A percentile compares a stretch with the other conserved stretches of the same genome.
Evolutionary conservation across 2,888 invertebrate genomes (phyloP).

Genomic region (Sarcophaga subvicina): DNA sequence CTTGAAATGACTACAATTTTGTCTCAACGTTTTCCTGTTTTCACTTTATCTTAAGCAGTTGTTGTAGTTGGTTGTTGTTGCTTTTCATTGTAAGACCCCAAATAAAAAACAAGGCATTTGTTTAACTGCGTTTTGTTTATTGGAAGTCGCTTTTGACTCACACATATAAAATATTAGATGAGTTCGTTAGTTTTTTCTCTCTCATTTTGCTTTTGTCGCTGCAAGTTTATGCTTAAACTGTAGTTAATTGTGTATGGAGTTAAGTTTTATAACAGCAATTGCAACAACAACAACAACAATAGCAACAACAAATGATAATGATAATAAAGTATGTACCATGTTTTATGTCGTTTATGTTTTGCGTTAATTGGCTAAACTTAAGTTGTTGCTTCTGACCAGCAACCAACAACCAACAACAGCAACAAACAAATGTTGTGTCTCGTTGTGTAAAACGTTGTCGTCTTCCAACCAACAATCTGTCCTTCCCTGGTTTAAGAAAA

Average conservation of each 20-base stretch:
- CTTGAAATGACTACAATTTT: background rate
- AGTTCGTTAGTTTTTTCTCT: background rate
- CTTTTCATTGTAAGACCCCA: background rate
- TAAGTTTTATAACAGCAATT: background rate
- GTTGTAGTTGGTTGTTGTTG: no score
- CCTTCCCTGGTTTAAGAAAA: no score
- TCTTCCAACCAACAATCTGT: background rate
- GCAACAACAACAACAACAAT: no score
- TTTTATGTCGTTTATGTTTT: slow-evolving; percentile 68
- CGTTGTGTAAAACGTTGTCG: no score
- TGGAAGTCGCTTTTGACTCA: no score
- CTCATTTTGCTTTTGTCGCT: slow-evolving; percentile 37
- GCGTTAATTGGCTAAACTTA: slow-evolving; percentile 69
- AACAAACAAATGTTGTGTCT: no score
- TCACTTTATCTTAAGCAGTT: slow-evolving; percentile 42
- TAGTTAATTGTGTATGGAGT: slow-evolving; percentile 65
- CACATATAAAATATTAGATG: slow-evolving; percentile 8
- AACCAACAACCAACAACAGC: no score
- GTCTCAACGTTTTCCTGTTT: slow-evolving; percentile 62
- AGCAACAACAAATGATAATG: background rate
- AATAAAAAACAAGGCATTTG: no score
- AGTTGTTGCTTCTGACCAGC: slow-evolving; percentile 67
- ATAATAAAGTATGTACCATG: slow-evolving; percentile 46
- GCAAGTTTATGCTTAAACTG: slow-evolving; percentile 65
- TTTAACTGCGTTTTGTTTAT: no score